Evolutionary conservation across 2,797 vertebrate species (phyloP), one percentile per base, ranked within the genome.

Genomic region (Darevskia mixta): DNA sequence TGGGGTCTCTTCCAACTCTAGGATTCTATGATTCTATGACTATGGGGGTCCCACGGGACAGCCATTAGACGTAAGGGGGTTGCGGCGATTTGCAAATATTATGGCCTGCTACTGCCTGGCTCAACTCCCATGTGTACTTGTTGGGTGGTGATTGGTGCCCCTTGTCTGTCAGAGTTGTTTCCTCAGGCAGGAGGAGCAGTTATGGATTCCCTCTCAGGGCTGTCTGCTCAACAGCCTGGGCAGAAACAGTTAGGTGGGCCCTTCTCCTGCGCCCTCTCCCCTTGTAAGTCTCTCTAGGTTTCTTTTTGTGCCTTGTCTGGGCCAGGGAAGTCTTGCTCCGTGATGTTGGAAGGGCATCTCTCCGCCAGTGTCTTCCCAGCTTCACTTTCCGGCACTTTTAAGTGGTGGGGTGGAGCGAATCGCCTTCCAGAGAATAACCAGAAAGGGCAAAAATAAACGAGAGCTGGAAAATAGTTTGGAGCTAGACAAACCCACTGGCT

Each of bases 151-250:
- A 5, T 25, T 18, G 8, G 7, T 45, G 20, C 49, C 69, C 55
- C 71, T 58, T 41, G 1, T 5, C 41, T 43, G 41, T 43, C 41
- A 7, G 41, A 43, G 41, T 45, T 45, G 45, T 45, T 45, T 45
- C 58, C 58, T 58, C 17, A 58, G 15, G 58, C 1, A 4, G 72
- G 84, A 80, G 35, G 71, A 72, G 58, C 88, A 82, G 82, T 87
- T 88, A 86, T 55, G 5, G 23, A 41, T 71, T 8, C 9, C 67
- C 87, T 83, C 66, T 84, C 38, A 73, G 35, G 86, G 69, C 27
- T 43, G 71, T 87, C 69, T 45, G 87, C 77, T 79, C 1, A 4
- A 27, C 11, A 32, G 55, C 69, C 2, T 8, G 23, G 45, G 1
- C 25, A 72, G 29, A 17, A 61, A 58, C 17, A 72, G 35, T 35